A percentile compares a stretch with the other conserved stretches of the same genome.
Evolutionary conservation across 2,797 vertebrate genomes (phyloP).

Genomic region (Pachyuromys duprasi): DNA sequence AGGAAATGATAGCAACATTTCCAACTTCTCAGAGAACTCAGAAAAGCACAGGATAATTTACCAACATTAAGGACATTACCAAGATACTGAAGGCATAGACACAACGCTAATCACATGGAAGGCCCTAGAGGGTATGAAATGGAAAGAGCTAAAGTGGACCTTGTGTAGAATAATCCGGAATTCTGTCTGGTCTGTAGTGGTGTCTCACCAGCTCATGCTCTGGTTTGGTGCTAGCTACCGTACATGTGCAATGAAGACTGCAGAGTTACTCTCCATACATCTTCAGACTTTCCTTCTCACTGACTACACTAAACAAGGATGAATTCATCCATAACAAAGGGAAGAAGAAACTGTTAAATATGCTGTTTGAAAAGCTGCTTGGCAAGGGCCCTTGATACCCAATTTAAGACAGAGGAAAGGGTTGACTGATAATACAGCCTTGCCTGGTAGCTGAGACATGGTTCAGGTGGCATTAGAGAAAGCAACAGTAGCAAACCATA

Average conservation of each 20-base stretch:
- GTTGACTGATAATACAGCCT: neutral
- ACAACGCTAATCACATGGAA: slow-evolving; percentile 21
- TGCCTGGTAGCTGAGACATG: neutral
- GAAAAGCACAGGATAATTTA: neutral
- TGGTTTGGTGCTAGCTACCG: neutral
- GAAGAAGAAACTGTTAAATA: neutral
- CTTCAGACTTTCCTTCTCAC: slow-evolving; percentile 10
- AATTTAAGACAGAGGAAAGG: slow-evolving; percentile 21
- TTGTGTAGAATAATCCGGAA: neutral
- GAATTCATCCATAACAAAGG: neutral
- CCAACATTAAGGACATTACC: neutral
- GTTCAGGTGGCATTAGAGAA: neutral
- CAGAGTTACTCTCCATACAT: neutral
- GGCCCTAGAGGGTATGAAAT: neutral
- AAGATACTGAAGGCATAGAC: slow-evolving; percentile 36
- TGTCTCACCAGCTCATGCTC: neutral
- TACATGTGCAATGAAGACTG: rapidly evolving
- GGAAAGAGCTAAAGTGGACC: neutral
- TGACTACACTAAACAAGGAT: neutral
- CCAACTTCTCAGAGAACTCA: neutral
- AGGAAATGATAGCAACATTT: too few relatives aligned
- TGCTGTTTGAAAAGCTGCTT: neutral
- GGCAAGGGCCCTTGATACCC: neutral
- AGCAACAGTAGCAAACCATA: neutral
- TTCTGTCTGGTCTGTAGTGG: neutral